Base-by-base conservation (phyloP, 1,140 invertebrate genomes). In the Drosophila repletoides region DNA sequence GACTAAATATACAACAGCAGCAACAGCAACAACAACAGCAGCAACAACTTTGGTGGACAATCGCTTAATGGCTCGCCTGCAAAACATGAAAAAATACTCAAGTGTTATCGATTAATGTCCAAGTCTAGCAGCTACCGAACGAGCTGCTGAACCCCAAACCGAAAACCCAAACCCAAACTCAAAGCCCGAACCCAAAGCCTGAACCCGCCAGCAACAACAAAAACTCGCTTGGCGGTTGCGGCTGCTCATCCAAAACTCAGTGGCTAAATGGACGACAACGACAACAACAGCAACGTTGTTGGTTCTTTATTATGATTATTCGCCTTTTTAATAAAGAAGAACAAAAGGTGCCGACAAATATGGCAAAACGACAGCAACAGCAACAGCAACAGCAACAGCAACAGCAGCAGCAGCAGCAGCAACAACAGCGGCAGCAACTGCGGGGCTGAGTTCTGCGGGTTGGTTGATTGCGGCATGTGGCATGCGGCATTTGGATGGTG, bases 81-180 rank as follows among this genome's bases (percentile, higher is more conserved):
- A 71, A 72, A 88, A 89, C 88, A 89, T 89, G 88, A 89, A 89
- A 89, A 89, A 87, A 89, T 89, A 89, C 88, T 89, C 88, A 89
- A 89, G 88, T 89, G 84, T 89, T 89, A 89, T 89, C 88, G 88
- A 89, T 89, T 89, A 89, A 89, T 89, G 88, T 89, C 88, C 84
- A 88, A 87, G 80, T 89, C 79, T 86, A 88, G 88, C 88, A 71
- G 88, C 88, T 89, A 89, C 88, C 83, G 88, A 83, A 88, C 83
- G 84, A 80, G 76, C 73, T 76, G 79, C 73, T 86, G 63, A 66
- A 29, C 12, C 36, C 31, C 14, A 31, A 15, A 2, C 17, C 26
- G 7, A 33, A 28, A 38, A 10, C 10, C 21, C 21, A 22, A 40
- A 9, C 5, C 28, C 34, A 58, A 28, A 45, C 9, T n/a, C 21